These are phyloP conservation scores for Danio rerio DNA, from an alignment of 2,113 vertebrate species.

Conservation along the genomic window GRCz12tu NC_133190.1:51143001-51143500, in stretches of 20 bases:
- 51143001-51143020: neutral
- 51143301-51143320: too few species aligned
- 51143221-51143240: neutral
- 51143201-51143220: neutral
- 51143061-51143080: neutral
- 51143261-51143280: too few species aligned
- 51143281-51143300: too few species aligned
- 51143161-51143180: neutral
- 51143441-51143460: neutral
- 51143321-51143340: neutral
- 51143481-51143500: too few species aligned
- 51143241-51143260: too few species aligned
- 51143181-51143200: neutral
- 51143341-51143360: neutral
- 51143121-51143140: neutral
- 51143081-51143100: neutral
- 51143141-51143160: neutral
- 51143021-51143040: neutral
- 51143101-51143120: too few species aligned
- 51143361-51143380: neutral
- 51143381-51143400: neutral
- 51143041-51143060: neutral
- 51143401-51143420: neutral
- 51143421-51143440: neutral
- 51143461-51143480: too few species aligned